Evolutionary conservation across 2,113 vertebrate genomes (phyloP).

Genomic region (Gallinago jamesoni): DNA sequence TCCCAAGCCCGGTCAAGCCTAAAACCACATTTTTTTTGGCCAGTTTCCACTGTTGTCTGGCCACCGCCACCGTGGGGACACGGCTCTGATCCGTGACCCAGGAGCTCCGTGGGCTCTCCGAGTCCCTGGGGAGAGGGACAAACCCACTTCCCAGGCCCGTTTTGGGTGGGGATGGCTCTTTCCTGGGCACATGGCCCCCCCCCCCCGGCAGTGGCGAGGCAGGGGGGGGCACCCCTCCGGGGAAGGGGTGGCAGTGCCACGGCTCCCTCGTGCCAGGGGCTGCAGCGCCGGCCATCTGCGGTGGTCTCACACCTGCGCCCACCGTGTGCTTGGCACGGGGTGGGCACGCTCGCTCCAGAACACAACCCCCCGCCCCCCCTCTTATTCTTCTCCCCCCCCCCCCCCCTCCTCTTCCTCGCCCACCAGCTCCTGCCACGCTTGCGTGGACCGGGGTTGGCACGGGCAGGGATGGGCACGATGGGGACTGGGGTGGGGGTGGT

Average conservation of each 20-base stretch:
- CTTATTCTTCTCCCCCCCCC: too few relatives aligned
- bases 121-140: background rate
- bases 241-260: background rate
- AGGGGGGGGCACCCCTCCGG: too few relatives aligned
- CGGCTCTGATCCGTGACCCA: background rate
- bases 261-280: background rate
- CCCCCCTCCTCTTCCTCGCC: background rate
- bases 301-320: background rate
- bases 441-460: background rate
- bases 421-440: background rate
- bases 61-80: background rate
- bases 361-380: too few relatives aligned
- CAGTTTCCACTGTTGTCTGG: constrained; percentile 55
- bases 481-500: too few relatives aligned
- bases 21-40: constrained; percentile 26
- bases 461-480: accelerated
- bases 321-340: background rate
- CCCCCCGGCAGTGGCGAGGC: background rate
- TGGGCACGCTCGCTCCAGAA: background rate
- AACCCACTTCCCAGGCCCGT: accelerated
- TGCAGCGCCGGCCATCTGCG: constrained; percentile 7
- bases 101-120: background rate
- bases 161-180: background rate
- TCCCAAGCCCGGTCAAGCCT: background rate
- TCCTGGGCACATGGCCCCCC: accelerated